Evolutionary conservation across 2,797 vertebrate genomes (phyloP).

Genomic region (Morus bassanus): DNA sequence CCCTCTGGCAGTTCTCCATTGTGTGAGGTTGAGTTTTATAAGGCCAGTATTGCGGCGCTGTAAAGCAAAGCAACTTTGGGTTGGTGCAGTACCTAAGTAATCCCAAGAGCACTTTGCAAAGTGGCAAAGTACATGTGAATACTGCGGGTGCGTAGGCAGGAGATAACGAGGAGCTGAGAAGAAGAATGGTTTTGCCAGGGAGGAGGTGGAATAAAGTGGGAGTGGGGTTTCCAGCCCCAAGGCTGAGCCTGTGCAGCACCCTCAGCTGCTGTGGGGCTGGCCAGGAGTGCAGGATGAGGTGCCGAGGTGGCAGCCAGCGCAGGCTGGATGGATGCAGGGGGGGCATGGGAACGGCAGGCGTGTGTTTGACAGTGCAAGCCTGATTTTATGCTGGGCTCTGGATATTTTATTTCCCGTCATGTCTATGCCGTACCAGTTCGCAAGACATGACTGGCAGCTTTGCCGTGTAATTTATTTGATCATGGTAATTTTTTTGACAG

Average conservation of each 20-base stretch:
- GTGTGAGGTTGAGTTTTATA: neutral
- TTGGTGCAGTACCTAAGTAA: constrained; percentile 39
- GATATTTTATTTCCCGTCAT: neutral
- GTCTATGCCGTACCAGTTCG: neutral
- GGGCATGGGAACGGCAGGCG: fast-evolving
- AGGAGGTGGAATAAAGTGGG: constrained; percentile 35
- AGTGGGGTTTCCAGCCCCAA: neutral
- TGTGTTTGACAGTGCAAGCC: neutral
- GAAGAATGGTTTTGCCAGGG: neutral
- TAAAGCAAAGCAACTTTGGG: neutral
- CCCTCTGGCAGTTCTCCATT: neutral
- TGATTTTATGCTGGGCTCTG: neutral
- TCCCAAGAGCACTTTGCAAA: constrained; percentile 37
- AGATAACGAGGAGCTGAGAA: constrained; percentile 25
- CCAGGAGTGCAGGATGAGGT: fast-evolving
- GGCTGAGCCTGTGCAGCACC: neutral
- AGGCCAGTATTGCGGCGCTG: neutral
- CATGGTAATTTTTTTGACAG: constrained; percentile 68
- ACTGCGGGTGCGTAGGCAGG: neutral
- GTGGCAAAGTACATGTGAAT: constrained; percentile 25
- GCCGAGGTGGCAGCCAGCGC: neutral
- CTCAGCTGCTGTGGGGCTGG: fast-evolving
- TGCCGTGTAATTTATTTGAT: constrained; percentile 67
- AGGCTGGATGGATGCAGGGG: neutral
- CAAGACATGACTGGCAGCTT: constrained; percentile 59